Evolutionary conservation across 1,140 invertebrate genomes (phyloP), one percentile per base, ranked within the genome.

Genomic region (Nephotettix cincticeps): DNA sequence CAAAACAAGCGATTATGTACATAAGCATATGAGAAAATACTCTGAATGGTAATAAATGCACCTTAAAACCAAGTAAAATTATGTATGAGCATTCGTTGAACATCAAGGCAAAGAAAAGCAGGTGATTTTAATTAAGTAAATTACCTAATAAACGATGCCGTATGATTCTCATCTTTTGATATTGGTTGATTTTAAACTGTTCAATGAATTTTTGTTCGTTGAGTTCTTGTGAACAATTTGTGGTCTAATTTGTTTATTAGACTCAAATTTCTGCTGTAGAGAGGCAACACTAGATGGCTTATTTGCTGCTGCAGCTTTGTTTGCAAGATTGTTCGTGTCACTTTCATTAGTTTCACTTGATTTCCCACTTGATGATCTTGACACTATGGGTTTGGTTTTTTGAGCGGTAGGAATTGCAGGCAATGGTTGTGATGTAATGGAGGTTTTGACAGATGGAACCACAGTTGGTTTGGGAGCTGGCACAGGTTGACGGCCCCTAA

Each of bases 231-330:
- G 6, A 9, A 27, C 11, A 65, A 30, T 14, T 19, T 14, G 6
- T 25, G 29, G 13, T 21, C 29, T 43, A 27, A 25, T 23, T 54
- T 47, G n/a, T 54, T 68, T 68, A n/a, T 47, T 47, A 47, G 72
- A 70, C 74, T 92, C 89, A 76, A 92, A 92, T 77, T 90, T 91
- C 71, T 90, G 88, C 74, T 92, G 90, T 63, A 92, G 80, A 29
- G 88, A 89, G 0, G 90, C 89, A 29, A 92, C 89, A 74, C 88
- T 90, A 1, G 88, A 89, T 56, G 85, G 85, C 77, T 86, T 85
- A 3, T 81, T 80, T 4, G 83, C 79, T 43, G 81, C 83, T 27
- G 80, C 73, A 74, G 81, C 81, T 11, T 81, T 76, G 17, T n/a
- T 47, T 66, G 40, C 58, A 77, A 79, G 70, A 77, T 83, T 81